Percentiles rank a stretch among this genome's conserved stretches.
These are phyloP conservation scores for Poeciliopsis gracilis DNA, from an alignment of 2,797 vertebrate genomes.

Conservation along the genomic window DNA sequence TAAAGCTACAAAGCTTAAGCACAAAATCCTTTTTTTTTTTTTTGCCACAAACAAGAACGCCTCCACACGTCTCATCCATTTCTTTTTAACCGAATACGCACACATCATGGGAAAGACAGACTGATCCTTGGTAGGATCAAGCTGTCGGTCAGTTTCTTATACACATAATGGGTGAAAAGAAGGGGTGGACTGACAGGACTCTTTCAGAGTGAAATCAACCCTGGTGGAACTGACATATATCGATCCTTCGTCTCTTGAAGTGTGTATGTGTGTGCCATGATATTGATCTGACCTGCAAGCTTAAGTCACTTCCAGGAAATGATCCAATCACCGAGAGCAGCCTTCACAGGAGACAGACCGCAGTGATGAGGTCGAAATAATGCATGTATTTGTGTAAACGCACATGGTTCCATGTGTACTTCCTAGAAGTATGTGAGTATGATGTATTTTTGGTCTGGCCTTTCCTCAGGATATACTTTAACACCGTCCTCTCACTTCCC, in stretches of 20 bases:
- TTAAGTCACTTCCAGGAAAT: conserved; percentile 68
- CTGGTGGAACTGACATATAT: conserved; percentile 68
- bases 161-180: conserved; percentile 19
- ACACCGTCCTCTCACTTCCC: conserved; percentile 38
- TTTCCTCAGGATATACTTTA: conserved; percentile 12
- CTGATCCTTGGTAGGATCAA: background rate
- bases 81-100: background rate
- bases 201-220: conserved; percentile 47
- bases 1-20: background rate
- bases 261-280: conserved; percentile 22
- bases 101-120: background rate
- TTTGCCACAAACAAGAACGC: background rate
- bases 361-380: conserved; percentile 52
- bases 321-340: conserved; percentile 57
- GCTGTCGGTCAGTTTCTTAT: conserved; percentile 16
- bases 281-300: conserved; percentile 60
- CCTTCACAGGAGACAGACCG: conserved; percentile 25
- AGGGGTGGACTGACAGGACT: conserved; percentile 25
- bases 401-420: background rate
- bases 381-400: conserved; percentile 44
- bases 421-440: background rate
- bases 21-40: background rate
- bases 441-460: conserved; percentile 5
- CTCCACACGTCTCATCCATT: background rate
- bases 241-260: conserved; percentile 38